phyloP scores from a whole-genome alignment of 2,888 invertebrate genomes.

The Shargacucullia verbasci region DNA sequence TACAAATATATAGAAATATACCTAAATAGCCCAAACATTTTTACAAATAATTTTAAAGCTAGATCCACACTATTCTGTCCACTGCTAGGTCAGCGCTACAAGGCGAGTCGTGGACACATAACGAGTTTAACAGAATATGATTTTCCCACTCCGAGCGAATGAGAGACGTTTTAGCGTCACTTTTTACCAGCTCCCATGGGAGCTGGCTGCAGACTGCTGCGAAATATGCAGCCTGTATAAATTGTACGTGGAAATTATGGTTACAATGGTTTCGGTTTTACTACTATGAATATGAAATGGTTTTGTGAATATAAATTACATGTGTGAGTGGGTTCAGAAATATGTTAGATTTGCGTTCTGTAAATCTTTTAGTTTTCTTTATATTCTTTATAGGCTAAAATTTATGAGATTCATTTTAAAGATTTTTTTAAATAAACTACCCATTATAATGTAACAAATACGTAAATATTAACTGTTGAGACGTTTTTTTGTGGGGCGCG shows the following conservation, averaged over 20 bases:
- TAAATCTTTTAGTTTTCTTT: no score
- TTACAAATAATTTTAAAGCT: conserved; percentile 8
- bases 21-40: no score
- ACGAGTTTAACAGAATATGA: conserved; percentile 89
- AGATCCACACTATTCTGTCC: conserved; percentile 65
- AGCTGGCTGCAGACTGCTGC: conserved; percentile 76
- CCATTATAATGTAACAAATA: no score
- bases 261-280: conserved; percentile 3
- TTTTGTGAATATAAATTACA: no score
- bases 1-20: no score
- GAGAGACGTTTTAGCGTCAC: conserved; percentile 85
- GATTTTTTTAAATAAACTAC: no score
- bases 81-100: conserved; percentile 85
- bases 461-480: no score
- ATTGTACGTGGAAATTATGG: conserved; percentile 27
- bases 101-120: conserved; percentile 86
- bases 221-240: conserved; percentile 69
- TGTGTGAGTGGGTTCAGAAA: no score
- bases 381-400: no score
- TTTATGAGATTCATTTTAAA: no score
- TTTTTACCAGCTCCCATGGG: conserved; percentile 79
- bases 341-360: no score
- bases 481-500: no score
- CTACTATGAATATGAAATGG: background rate
- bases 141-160: conserved; percentile 77